phyloP scores from a whole-genome alignment of 1,140 invertebrate species.

The Saccostrea glomerata region DNA sequence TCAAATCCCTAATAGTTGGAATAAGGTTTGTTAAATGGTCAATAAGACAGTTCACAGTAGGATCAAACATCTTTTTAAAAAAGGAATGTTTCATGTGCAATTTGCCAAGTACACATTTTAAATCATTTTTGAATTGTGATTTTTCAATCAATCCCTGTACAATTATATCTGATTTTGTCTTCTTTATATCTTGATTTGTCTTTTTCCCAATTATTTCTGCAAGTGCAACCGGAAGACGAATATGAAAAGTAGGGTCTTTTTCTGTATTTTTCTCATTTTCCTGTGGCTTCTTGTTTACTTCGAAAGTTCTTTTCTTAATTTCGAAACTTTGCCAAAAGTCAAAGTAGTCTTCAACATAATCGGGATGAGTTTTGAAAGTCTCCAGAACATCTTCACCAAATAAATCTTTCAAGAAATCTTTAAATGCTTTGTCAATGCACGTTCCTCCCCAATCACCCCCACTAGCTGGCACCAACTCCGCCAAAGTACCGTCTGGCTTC shows the following conservation, averaged over 20 bases:
- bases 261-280: too few species aligned
- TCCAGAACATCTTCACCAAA: constrained; percentile 44
- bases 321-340: constrained; percentile 51
- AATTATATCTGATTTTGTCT: neutral
- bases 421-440: constrained; percentile 48
- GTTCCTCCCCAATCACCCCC: constrained; percentile 61
- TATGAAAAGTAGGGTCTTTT: too few species aligned
- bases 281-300: neutral
- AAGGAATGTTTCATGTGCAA: constrained; percentile 23
- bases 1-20: neutral
- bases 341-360: constrained; percentile 43
- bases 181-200: neutral
- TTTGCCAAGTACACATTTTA: constrained; percentile 47
- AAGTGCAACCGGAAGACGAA: neutral
- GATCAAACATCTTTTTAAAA: constrained; percentile 40
- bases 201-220: constrained; percentile 33
- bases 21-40: constrained; percentile 21
- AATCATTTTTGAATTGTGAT: constrained; percentile 21
- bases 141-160: neutral
- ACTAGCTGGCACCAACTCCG: constrained; percentile 44
- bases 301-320: constrained; percentile 47
- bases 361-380: constrained; percentile 35
- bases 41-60: constrained; percentile 36
- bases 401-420: constrained; percentile 45
- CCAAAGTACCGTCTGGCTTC: constrained; percentile 42